phyloP scores from a whole-genome alignment of 2,797 vertebrate genomes.

The Mormyrops boulengeri region DNA sequence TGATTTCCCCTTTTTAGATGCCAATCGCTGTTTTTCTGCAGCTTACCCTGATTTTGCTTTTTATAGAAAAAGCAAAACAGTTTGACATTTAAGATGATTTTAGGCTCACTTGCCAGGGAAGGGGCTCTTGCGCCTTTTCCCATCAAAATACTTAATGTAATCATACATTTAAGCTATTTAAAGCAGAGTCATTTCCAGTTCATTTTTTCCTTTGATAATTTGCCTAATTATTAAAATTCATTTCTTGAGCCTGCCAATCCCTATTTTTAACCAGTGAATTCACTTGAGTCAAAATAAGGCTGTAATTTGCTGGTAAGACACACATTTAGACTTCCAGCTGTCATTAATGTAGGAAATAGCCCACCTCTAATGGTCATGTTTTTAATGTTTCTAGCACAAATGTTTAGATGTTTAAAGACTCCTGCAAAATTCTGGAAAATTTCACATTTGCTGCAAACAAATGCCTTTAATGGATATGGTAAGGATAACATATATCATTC shows the following conservation, averaged over 20 bases:
- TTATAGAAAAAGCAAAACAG: background rate
- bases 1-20: background rate
- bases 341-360: conserved; percentile 8
- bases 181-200: conserved; percentile 9
- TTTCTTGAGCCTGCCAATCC: conserved; percentile 3
- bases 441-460: background rate
- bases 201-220: conserved; percentile 12
- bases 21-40: conserved; percentile 19
- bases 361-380: background rate
- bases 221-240: conserved; percentile 9
- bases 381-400: background rate
- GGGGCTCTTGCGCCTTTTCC: background rate
- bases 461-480: background rate
- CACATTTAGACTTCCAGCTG: background rate
- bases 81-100: background rate
- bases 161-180: conserved; percentile 12
- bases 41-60: background rate
- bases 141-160: conserved; percentile 17
- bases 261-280: conserved; percentile 14
- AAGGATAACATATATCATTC: background rate
- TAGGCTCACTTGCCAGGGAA: background rate
- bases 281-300: conserved; percentile 12
- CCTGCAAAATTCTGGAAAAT: background rate
- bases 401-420: background rate
- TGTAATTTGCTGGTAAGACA: background rate